Conservation (phyloP, 1,140 invertebrate species). For the Chironomus tepperi region DNA sequence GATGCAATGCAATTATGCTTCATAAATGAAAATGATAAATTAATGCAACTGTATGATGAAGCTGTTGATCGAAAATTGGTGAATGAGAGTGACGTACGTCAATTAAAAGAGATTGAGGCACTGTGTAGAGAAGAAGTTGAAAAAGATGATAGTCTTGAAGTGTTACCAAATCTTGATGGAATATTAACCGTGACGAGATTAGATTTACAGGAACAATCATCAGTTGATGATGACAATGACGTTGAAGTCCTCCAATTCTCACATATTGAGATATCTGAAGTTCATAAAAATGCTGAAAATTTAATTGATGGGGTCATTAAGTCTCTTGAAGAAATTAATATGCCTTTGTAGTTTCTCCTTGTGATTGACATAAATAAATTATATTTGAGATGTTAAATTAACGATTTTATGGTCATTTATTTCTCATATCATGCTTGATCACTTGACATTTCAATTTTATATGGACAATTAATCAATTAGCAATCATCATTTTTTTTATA, state of each 20-base stretch:
- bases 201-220: neutral
- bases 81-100: neutral
- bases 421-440: neutral
- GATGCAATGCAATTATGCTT: conserved; percentile 17
- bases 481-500: neutral
- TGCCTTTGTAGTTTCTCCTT: neutral
- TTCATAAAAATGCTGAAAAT: neutral
- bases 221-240: conserved; percentile 2
- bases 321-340: neutral
- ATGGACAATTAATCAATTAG: neutral
- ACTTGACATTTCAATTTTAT: neutral
- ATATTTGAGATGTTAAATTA: neutral
- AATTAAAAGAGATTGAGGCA: conserved; percentile 1
- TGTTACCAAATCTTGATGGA: neutral
- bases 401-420: neutral
- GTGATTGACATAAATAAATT: neutral
- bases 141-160: neutral
- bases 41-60: conserved; percentile 17
- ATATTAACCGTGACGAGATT: neutral
- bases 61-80: conserved; percentile 5
- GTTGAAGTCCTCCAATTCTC: conserved; percentile 4
- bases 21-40: conserved; percentile 11
- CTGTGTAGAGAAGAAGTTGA: neutral
- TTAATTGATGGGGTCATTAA: conserved; percentile 18
- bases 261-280: neutral